These are phyloP conservation scores for Cebus imitator DNA, from an alignment of 2,113 vertebrate species.

Conservation along the genomic window DNA sequence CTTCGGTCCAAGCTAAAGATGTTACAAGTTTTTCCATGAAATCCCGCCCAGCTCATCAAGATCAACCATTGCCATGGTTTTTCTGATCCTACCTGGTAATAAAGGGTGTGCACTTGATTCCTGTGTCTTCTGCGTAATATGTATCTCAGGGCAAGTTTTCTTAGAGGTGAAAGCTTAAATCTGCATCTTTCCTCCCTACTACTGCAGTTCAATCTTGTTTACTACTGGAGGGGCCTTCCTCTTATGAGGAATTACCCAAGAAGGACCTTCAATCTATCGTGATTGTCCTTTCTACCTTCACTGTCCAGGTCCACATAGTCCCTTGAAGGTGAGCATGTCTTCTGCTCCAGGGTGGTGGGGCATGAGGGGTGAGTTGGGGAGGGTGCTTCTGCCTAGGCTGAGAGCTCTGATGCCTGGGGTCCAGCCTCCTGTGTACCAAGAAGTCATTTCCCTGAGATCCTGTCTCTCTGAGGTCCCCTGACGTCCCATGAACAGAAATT, in stretches of 20 bases:
- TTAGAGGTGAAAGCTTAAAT: neutral
- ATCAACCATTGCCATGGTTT: neutral
- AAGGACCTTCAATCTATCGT: neutral
- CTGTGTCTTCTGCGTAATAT: slow-evolving; percentile 13
- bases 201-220: neutral
- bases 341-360: neutral
- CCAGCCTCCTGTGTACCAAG: neutral
- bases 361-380: neutral
- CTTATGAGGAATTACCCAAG: neutral
- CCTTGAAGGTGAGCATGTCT: neutral
- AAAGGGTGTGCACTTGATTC: neutral
- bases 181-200: neutral
- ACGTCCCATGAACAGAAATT: neutral
- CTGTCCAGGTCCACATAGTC: neutral
- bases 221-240: neutral
- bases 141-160: neutral
- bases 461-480: neutral
- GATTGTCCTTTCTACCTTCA: neutral
- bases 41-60: neutral
- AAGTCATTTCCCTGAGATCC: neutral
- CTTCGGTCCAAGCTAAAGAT: neutral
- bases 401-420: neutral
- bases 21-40: neutral
- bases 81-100: slow-evolving; percentile 15
- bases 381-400: neutral